A percentile compares a stretch with the other conserved stretches of the same genome.
Conservation (phyloP, 2,888 invertebrate genomes). For the Ditylenchus weischeri region DNA sequence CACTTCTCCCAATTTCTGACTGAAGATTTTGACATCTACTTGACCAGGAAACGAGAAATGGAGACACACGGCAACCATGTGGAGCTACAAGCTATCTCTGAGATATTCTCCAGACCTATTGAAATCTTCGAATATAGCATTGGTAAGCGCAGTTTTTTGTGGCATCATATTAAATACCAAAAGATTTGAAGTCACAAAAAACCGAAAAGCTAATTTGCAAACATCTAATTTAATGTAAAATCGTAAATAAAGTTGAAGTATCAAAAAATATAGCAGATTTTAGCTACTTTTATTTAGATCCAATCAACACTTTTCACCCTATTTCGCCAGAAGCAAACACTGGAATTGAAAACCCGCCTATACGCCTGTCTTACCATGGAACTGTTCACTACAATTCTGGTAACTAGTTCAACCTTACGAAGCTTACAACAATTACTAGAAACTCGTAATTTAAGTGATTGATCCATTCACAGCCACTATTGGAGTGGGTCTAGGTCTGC, state of each 20-base stretch:
- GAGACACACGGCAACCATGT: conserved; percentile 83
- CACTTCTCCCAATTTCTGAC: conserved; percentile 84
- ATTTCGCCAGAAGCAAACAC: conserved; percentile 69
- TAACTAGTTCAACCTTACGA: not conserved
- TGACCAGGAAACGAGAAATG: conserved; percentile 75
- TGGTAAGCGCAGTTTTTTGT: conserved; percentile 62
- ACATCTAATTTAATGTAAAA: too few species aligned
- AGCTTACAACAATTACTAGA: too few species aligned
- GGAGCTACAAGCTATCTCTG: conserved; percentile 84
- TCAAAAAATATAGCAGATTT: not conserved
- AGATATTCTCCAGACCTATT: conserved; percentile 81
- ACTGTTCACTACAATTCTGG: conserved; percentile 78
- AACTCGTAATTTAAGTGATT: conserved; percentile 64
- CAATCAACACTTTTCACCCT: conserved; percentile 81
- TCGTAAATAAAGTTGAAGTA: too few species aligned
- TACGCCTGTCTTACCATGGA: conserved; percentile 80
- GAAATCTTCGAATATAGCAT: conserved; percentile 78
- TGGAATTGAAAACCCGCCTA: conserved; percentile 64
- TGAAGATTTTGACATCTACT: conserved; percentile 79
- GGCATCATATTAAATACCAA: too few species aligned
- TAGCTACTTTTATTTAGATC: conserved; percentile 58
- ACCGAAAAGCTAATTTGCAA: too few species aligned
- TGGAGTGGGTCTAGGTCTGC: conserved; percentile 79
- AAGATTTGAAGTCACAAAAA: too few species aligned
- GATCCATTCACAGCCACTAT: conserved; percentile 76